Base-by-base conservation (phyloP, 2,888 invertebrate genomes). In the Ectemnius lituratus region DNA sequence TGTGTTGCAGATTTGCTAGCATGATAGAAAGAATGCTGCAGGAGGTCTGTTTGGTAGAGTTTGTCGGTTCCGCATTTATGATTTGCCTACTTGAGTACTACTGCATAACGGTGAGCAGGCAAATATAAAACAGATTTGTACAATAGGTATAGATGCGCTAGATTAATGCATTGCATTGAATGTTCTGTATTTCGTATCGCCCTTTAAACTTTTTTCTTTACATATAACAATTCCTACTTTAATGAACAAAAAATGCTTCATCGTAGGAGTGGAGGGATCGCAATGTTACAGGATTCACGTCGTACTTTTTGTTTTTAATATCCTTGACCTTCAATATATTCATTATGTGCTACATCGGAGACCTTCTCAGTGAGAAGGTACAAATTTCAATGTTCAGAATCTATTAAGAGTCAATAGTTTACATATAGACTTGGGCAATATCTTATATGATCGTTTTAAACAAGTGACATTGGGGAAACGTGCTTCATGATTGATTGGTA, bases 21-120 rank as follows among this genome's bases (percentile, higher is more conserved):
- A 75, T 78, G 3, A 84, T 88, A 11, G 89, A 89, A 58, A 62
- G 71, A 2, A 76, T 88, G 56, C 68, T 89, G 18, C 86, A 87
- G 49, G 85, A 83, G 46, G 82, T 89, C 27, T 88, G 86, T 64
- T 77, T 90, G 3, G 28, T 37, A 8, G 28, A 37, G 28, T 2
- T 37, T 37, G 5, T 2, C 28, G 28, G 28, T 37, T 37, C 28
- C 5, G 3, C 28, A 37, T 37, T 37, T 3, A 0, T 37, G 28
- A 37, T 37, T 37, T 37, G 28, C 28, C 3, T 37, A 37, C 1
- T 37, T 37, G 88, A 87, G 71, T 89, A 87, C 73, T 37, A 37
- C 28, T 37, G 28, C 28, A 37, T 37, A 37, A 3, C 8, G 28
- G 28, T 37, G 28, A 1, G 28, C 28, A 37, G 28, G 28, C 28